Evolutionary conservation across 2,113 vertebrate genomes (phyloP).

Genomic region (Capreolus pygargus): DNA sequence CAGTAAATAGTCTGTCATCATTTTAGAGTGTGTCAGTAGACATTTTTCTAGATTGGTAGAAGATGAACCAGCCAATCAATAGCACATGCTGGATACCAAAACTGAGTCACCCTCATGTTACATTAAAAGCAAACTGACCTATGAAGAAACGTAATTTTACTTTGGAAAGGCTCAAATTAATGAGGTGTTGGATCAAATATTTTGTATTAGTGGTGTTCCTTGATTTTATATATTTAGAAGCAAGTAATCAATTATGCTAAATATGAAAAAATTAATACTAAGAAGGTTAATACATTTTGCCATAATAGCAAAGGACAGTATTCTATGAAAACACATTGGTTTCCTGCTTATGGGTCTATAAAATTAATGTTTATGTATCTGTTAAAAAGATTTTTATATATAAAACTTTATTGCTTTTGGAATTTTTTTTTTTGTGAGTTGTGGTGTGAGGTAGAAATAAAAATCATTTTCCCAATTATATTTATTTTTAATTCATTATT

Average conservation of each 20-base stretch:
- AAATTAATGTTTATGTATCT: background rate
- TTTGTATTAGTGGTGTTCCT: constrained; percentile 7
- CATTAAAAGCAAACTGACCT: constrained; percentile 35
- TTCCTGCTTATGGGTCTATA: constrained; percentile 2
- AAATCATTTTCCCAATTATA: background rate
- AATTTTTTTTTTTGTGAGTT: background rate
- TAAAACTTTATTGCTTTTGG: background rate
- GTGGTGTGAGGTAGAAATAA: background rate
- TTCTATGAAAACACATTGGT: constrained; percentile 20
- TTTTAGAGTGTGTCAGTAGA: background rate
- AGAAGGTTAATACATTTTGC: background rate
- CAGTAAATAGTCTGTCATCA: constrained; percentile 13
- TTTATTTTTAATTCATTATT: constrained; percentile 19
- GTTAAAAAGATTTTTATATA: background rate
- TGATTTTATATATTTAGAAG: constrained; percentile 13
- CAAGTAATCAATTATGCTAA: background rate
- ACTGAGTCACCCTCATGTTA: background rate
- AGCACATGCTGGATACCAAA: background rate
- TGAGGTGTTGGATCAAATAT: background rate
- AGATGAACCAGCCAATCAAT: background rate
- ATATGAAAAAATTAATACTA: constrained; percentile 1
- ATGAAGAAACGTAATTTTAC: background rate
- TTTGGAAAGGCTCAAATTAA: background rate
- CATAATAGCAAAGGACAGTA: background rate
- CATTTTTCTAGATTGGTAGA: constrained; percentile 29